Base-by-base conservation (phyloP, 2,113 vertebrate species). In the Ovis canadensis region DNA sequence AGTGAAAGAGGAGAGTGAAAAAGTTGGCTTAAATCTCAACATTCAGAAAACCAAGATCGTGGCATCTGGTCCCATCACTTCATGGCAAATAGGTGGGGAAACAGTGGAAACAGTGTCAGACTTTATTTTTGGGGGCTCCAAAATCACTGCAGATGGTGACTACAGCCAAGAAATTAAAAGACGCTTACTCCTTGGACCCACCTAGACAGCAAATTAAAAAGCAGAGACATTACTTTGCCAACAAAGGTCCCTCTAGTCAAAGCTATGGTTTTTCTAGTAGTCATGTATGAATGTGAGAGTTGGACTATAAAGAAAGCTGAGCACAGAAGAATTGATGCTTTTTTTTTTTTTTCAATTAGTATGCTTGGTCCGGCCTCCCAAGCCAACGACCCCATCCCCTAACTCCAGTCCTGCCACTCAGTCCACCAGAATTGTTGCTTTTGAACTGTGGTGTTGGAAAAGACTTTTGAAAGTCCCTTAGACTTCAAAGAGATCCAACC, bases 351-450 rank as follows among this genome's bases (percentile, higher is more conserved):
- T 48, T 48, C 7, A 48, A 48, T 48, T 48, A 54, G 27, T 25
- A 80, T 3, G 48, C n/a, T 74, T 21, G 43, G n/a, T 13, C 4
- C 6, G 0, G 36, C 25, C 33, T 43, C 59, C 50, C 59, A 19
- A 25, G 29, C 9, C 43, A 40, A 62, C 14, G 14, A 40, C 55
- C 60, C n/a, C 1, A 7, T 52, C 77, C 54, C 88, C 23, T 14
- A n/a, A 17, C 43, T 64, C n/a, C 21, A 6, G 57, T 33, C 43
- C 88, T 29, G 15, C 55, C 87, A 99, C 99, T 99, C 93, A 99
- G 99, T 99, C 99, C 43, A 99, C 99, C 45, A 7, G 31, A 67
- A 19, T 3, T 67, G 33, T 10, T 67, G 33, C 7, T 67, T 67
- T 36, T 67, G 33, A 21, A 36, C 33, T 36, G 64, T 67, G 8